A percentile compares a stretch with the other conserved stretches of the same genome.
Conservation (phyloP, 2,113 vertebrate species). For the Menura novaehollandiae region DNA sequence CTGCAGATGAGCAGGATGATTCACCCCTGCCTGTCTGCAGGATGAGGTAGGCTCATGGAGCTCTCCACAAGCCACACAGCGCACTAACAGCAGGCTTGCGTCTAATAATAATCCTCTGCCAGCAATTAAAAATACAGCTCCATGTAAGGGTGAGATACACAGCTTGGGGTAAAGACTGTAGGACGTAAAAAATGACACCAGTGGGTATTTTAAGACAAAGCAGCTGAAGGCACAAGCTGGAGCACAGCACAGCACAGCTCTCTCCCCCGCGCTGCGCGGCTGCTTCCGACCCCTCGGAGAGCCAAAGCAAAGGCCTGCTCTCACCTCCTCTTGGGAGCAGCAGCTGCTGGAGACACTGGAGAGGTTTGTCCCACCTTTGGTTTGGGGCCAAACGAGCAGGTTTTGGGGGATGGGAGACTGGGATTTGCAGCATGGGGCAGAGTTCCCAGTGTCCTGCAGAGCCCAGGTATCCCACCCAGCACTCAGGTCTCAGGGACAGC, state of each 20-base stretch:
- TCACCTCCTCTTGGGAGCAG: accelerated
- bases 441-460: not conserved
- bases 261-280: accelerated
- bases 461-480: not conserved
- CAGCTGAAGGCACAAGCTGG: constrained; percentile 44
- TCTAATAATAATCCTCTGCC: constrained; percentile 42
- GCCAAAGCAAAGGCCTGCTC: not conserved
- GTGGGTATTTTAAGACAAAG: constrained; percentile 49
- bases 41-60: not conserved
- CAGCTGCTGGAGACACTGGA: not conserved
- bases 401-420: not conserved
- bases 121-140: constrained; percentile 57
- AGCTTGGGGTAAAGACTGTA: constrained; percentile 38
- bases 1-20: not conserved
- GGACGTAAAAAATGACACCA: constrained; percentile 59
- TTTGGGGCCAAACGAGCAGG: not conserved
- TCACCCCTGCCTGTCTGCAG: constrained; percentile 2
- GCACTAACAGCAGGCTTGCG: not conserved
- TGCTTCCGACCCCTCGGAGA: not conserved
- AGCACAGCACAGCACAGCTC: not conserved
- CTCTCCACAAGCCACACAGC: not conserved
- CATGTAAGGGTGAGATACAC: constrained; percentile 52
- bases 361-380: not conserved
- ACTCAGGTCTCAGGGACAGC: not conserved
- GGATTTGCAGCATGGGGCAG: not conserved